Evolutionary conservation across 2,113 vertebrate species (phyloP).

Genomic region (Dolichotis patagonum): DNA sequence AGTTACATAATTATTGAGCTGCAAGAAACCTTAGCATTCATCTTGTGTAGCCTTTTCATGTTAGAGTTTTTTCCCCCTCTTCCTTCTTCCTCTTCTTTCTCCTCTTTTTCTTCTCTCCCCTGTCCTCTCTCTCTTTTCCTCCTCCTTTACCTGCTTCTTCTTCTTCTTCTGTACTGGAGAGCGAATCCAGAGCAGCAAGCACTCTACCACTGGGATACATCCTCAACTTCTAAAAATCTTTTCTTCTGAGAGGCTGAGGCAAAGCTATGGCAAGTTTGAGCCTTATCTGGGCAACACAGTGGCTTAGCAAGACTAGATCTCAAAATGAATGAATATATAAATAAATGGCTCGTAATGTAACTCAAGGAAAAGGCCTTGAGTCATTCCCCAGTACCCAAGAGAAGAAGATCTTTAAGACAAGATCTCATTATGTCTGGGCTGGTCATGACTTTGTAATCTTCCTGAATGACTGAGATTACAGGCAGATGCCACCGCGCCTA

Average conservation of each 20-base stretch:
- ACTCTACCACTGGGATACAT: not conserved
- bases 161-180: not conserved
- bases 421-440: not conserved
- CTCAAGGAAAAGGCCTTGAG: not conserved
- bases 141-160: not conserved
- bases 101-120: not conserved
- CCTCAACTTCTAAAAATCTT: not conserved
- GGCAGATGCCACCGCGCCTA: not conserved
- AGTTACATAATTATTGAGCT: conserved; percentile 3
- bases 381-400: not conserved
- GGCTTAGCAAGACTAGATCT: not conserved
- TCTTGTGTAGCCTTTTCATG: not conserved
- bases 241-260: not conserved
- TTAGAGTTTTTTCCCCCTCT: not conserved
- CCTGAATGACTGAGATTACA: not conserved
- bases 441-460: not conserved
- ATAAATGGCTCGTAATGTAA: not conserved
- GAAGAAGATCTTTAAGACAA: not conserved
- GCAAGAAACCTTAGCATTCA: not conserved
- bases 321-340: not conserved
- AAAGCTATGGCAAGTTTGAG: not conserved
- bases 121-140: too few relatives aligned
- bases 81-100: not conserved
- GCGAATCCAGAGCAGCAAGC: not conserved
- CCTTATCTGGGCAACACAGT: not conserved